A percentile compares a stretch with the other conserved stretches of the same genome.
Evolutionary conservation across 1,140 invertebrate species (phyloP).

Genomic region (Cephus cinctus): DNA sequence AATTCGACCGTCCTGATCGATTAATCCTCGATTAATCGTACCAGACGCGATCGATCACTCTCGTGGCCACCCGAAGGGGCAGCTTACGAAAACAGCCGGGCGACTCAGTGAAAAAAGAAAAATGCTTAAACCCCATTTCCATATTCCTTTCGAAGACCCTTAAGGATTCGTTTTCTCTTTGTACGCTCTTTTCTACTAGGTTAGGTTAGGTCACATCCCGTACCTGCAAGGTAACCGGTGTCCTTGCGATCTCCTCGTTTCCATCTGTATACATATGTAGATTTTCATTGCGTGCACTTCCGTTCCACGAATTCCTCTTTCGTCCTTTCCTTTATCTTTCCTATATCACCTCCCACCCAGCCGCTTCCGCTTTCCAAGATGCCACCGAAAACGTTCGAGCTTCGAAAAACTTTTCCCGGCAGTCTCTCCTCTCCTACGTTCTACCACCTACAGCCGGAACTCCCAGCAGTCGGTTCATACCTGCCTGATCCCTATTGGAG

Average conservation of each 20-base stretch:
- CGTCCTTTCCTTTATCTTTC: no score
- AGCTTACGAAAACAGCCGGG: background rate
- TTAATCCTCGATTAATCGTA: background rate
- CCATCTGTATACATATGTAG: background rate
- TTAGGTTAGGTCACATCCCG: slow-evolving; percentile 1
- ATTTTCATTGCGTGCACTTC: background rate
- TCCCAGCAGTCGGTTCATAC: no score
- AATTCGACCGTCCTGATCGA: background rate
- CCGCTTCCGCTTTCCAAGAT: no score
- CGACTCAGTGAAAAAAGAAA: no score
- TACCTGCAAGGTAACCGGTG: background rate
- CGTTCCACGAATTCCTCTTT: background rate
- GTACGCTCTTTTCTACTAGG: background rate
- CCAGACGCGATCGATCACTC: background rate
- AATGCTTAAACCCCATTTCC: no score
- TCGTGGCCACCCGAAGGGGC: background rate
- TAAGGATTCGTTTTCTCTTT: background rate
- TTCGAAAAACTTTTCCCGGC: no score
- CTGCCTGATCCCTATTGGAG: no score
- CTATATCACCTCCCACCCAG: no score
- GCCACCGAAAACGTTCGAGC: no score
- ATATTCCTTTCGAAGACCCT: background rate
- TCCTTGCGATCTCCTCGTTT: background rate
- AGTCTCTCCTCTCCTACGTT: no score
- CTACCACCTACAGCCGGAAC: no score